Conservation (phyloP, 1,140 invertebrate species). For the Melanaphis sacchari region DNA sequence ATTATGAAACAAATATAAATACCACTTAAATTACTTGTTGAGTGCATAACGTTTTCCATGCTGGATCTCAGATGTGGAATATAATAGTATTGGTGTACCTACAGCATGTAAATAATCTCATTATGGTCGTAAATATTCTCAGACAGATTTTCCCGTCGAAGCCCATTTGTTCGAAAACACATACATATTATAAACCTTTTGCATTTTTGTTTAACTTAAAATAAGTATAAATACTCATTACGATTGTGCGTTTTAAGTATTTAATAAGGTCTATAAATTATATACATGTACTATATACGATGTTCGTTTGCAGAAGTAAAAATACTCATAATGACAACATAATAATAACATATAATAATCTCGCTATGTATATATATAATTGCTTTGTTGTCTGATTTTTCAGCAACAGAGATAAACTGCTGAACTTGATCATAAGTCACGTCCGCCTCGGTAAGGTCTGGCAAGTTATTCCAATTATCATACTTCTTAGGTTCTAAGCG, state of each 20-base stretch:
- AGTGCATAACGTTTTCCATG: not conserved
- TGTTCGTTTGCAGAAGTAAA: not conserved
- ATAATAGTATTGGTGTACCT: not conserved
- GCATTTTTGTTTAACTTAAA: not conserved
- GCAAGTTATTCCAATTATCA: not conserved
- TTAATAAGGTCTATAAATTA: not conserved
- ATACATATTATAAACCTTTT: too few relatives aligned
- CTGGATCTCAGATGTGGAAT: not conserved
- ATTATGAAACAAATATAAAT: not conserved
- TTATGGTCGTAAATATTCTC: not conserved
- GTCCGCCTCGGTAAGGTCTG: not conserved
- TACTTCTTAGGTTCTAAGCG: not conserved
- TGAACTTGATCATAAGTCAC: not conserved
- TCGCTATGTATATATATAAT: not conserved
- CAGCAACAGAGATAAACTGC: not conserved
- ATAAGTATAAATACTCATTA: not conserved
- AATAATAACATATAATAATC: not conserved
- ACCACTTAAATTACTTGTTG: not conserved
- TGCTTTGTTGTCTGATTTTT: not conserved
- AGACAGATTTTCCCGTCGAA: not conserved
- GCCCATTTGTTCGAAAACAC: not conserved
- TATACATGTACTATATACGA: too few relatives aligned
- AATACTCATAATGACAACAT: not conserved
- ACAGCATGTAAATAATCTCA: not conserved
- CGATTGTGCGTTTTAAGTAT: not conserved